Conservation (phyloP, 92 coral and sea anemone genomes). For the Porites rus region DNA sequence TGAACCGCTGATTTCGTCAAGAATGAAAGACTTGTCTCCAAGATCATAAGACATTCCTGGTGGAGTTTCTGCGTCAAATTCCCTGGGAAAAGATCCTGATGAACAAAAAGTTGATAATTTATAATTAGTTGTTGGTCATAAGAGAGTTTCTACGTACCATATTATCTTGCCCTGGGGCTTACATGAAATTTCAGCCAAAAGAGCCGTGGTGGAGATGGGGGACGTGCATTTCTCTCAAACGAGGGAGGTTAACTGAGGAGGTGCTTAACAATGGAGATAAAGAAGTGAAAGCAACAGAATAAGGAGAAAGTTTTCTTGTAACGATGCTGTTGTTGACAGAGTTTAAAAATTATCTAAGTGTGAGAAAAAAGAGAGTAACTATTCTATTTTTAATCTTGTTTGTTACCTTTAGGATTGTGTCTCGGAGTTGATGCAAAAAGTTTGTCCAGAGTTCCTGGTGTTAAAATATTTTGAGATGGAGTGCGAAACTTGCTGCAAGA, state of each 20-base stretch:
- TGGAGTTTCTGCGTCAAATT: neutral
- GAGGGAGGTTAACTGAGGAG: too few relatives aligned
- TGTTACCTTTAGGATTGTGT: constrained; percentile 25
- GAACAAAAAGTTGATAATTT: neutral
- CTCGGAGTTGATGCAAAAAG: constrained; percentile 65
- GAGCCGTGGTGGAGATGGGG: too few relatives aligned
- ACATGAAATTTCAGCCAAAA: neutral
- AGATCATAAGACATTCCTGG: constrained; percentile 2
- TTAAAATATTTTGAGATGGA: neutral
- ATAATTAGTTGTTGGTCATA: too few relatives aligned
- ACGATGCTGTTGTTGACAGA: too few relatives aligned
- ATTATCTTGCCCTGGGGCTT: neutral
- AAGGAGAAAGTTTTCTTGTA: too few relatives aligned
- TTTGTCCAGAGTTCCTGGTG: constrained; percentile 46
- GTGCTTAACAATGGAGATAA: too few relatives aligned
- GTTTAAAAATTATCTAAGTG: too few relatives aligned
- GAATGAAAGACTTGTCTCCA: constrained; percentile 8
- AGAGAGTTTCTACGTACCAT: too few relatives aligned
- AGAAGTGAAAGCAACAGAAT: too few relatives aligned
- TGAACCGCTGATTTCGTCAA: constrained; percentile 4
- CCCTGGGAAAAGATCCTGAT: constrained; percentile 2
- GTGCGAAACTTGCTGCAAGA: neutral
- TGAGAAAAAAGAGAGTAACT: too few relatives aligned
- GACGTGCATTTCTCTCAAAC: too few relatives aligned
- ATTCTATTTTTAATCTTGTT: neutral